Conservation (phyloP, 1,140 invertebrate genomes). For the Xylocopa sonorina region DNA sequence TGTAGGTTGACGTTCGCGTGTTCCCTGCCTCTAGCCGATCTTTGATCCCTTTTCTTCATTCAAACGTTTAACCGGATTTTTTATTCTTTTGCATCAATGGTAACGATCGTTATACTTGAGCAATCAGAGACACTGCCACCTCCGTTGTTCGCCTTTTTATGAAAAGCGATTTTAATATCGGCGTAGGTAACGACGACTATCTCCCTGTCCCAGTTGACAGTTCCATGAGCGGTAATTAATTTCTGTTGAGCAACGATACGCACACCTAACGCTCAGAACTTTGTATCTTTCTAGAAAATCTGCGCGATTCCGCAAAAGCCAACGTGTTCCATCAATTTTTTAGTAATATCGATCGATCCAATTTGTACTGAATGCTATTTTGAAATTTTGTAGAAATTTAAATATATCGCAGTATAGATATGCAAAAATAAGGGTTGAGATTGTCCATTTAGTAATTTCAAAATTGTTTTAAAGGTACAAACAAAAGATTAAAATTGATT, state of each 20-base stretch:
- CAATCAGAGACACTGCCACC: too few relatives aligned
- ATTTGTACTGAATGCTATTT: too few relatives aligned
- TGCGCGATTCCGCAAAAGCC: background rate
- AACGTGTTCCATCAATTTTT: background rate
- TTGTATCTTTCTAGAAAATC: slow-evolving; percentile 1
- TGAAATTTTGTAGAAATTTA: too few relatives aligned
- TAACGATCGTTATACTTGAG: background rate
- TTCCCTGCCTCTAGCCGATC: background rate
- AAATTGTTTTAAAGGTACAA: too few relatives aligned
- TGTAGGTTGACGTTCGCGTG: slow-evolving; percentile 16
- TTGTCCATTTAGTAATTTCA: too few relatives aligned
- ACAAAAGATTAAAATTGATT: too few relatives aligned
- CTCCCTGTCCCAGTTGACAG: background rate
- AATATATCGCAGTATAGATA: too few relatives aligned
- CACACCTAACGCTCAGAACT: background rate
- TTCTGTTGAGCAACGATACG: slow-evolving; percentile 5
- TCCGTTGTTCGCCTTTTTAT: too few relatives aligned
- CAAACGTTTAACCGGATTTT: background rate
- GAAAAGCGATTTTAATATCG: background rate
- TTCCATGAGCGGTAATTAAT: background rate
- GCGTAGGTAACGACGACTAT: background rate
- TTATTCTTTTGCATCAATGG: background rate
- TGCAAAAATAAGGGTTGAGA: too few relatives aligned
- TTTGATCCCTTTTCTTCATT: background rate
- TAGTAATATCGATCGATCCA: background rate